A percentile compares a stretch with the other conserved stretches of the same genome.
Conservation (phyloP, 2,113 vertebrate species). For the Upupa epops region DNA sequence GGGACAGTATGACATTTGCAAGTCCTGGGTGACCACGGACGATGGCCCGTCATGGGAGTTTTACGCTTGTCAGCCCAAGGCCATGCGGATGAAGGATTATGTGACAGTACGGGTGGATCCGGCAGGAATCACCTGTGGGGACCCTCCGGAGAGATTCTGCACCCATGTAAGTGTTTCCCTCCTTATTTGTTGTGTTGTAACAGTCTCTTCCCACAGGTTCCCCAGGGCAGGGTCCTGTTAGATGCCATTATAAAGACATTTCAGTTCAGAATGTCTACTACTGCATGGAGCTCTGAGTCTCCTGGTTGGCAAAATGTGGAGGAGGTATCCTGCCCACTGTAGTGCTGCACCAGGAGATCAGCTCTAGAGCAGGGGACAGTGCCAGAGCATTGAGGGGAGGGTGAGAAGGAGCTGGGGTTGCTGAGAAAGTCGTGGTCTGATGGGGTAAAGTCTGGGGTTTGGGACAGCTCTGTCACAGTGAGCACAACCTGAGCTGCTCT, state of each 20-base stretch:
- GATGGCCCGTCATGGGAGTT: slow-evolving; percentile 96
- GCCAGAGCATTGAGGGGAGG: background rate
- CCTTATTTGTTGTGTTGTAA: background rate
- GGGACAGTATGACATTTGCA: slow-evolving; percentile 96
- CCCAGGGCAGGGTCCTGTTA: background rate
- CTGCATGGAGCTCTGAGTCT: background rate
- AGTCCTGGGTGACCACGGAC: slow-evolving; percentile 95
- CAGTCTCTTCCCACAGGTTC: background rate
- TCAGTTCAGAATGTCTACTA: background rate
- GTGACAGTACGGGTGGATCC: slow-evolving; percentile 93
- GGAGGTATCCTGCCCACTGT: background rate
- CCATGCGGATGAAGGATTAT: slow-evolving; percentile 88
- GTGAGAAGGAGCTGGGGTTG: background rate
- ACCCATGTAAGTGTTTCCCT: slow-evolving; percentile 87
- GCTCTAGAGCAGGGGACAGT: background rate
- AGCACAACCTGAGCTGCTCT: background rate
- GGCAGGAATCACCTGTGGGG: slow-evolving; percentile 90
- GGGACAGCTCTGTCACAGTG: background rate
- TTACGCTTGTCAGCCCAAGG: slow-evolving; percentile 94
- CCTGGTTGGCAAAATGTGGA: background rate
- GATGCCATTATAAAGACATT: background rate
- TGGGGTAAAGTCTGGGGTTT: background rate
- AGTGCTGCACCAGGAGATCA: rapidly evolving
- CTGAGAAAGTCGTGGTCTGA: background rate
- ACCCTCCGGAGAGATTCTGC: slow-evolving; percentile 95